Percentiles rank a stretch among this genome's conserved stretches.
These are phyloP conservation scores for Fringilla coelebs DNA, from an alignment of 2,797 vertebrate genomes.

Conservation along the genomic window DNA sequence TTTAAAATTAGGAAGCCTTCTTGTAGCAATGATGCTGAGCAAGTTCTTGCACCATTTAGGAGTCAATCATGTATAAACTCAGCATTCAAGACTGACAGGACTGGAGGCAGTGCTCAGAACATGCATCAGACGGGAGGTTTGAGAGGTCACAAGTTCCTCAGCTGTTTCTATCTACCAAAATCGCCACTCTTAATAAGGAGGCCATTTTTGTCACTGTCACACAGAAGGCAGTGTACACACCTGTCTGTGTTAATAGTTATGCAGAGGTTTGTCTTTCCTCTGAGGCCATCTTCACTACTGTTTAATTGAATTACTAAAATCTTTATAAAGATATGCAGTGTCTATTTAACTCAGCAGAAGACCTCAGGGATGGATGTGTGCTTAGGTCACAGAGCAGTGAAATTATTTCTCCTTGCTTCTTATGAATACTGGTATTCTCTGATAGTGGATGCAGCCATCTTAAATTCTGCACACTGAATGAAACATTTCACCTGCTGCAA, in stretches of 20 bases:
- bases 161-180: not conserved
- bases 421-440: not conserved
- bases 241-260: not conserved
- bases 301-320: not conserved
- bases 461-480: not conserved
- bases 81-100: not conserved
- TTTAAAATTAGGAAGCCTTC: not conserved
- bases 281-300: not conserved
- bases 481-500: not conserved
- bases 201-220: not conserved
- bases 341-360: not conserved
- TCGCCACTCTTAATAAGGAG: not conserved
- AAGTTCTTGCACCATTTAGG: not conserved
- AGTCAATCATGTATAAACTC: not conserved
- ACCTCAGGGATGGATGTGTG: not conserved
- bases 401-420: not conserved
- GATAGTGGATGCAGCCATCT: not conserved
- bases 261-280: not conserved
- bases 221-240: not conserved
- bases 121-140: not conserved
- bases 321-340: not conserved
- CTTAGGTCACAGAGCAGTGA: not conserved
- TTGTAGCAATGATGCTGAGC: not conserved
- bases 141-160: not conserved
- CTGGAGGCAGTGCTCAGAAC: not conserved